A percentile compares a stretch with the other conserved stretches of the same genome.
Evolutionary conservation across 1,140 invertebrate genomes (phyloP).

Genomic region (Agrilus planipennis): DNA sequence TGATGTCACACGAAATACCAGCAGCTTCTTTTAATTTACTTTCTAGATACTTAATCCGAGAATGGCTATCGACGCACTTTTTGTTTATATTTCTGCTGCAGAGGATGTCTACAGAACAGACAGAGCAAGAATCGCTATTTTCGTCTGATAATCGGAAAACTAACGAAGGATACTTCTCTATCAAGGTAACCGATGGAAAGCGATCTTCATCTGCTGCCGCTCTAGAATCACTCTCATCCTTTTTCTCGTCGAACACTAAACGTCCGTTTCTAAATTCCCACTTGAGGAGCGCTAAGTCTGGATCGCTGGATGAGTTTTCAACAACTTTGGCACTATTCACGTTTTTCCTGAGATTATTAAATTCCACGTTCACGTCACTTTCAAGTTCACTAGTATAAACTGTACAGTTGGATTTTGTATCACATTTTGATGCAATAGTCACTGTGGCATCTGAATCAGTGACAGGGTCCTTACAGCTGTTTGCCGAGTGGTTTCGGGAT

Average conservation of each 20-base stretch:
- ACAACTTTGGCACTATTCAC: background rate
- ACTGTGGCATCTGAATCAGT: background rate
- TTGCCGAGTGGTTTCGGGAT: no score
- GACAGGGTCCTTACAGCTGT: no score
- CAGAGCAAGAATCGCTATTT: no score
- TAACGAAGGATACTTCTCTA: constrained; percentile 1
- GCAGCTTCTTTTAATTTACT: constrained; percentile 25
- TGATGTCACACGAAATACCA: background rate
- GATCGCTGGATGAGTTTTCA: constrained; percentile 6
- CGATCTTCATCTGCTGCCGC: constrained; percentile 3
- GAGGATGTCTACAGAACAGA: constrained; percentile 13
- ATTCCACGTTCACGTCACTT: background rate
- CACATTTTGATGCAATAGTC: background rate
- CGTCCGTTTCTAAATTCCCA: constrained; percentile 26
- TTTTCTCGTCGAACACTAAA: constrained; percentile 22
- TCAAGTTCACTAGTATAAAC: background rate
- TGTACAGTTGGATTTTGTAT: background rate
- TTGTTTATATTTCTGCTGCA: constrained; percentile 25
- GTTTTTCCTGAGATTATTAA: constrained; percentile 1
- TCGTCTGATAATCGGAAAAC: background rate
- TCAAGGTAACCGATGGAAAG: constrained; percentile 3
- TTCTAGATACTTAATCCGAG: constrained; percentile 24
- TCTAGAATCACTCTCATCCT: constrained; percentile 6
- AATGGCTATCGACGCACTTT: constrained; percentile 15
- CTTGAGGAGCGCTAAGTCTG: constrained; percentile 11